Conservation (phyloP, 2,797 vertebrate species). For the Simalia tracyae region DNA sequence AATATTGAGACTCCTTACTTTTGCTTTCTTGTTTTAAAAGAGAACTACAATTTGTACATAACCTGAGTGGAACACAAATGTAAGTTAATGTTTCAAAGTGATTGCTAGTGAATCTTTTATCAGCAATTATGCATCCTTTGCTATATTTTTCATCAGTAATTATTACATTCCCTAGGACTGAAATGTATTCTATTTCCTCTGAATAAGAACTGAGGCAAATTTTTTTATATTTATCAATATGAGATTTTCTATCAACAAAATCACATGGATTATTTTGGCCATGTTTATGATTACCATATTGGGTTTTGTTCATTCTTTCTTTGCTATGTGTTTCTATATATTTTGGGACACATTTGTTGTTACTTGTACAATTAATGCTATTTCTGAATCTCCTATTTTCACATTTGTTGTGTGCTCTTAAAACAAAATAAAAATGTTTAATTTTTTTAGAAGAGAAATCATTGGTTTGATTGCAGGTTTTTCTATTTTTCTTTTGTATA, state of each 20-base stretch:
- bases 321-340: not conserved
- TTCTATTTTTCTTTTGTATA: constrained; percentile 12
- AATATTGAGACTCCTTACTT: not conserved
- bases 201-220: constrained; percentile 69
- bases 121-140: not conserved
- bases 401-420: constrained; percentile 14
- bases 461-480: not conserved
- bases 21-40: constrained; percentile 2
- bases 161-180: constrained; percentile 42
- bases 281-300: not conserved
- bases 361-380: not conserved
- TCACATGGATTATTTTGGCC: constrained; percentile 14
- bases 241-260: constrained; percentile 35
- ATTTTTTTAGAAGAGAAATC: not conserved
- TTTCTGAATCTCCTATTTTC: not conserved
- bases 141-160: constrained; percentile 9
- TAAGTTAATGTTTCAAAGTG: not conserved
- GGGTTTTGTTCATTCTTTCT: constrained; percentile 1
- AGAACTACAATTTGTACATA: not conserved
- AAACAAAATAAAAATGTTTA: constrained; percentile 23
- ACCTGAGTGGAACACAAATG: not conserved
- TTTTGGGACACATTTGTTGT: constrained; percentile 18
- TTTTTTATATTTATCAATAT: constrained; percentile 79
- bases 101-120: not conserved
- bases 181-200: constrained; percentile 61